Conservation (phyloP, 2,797 vertebrate species). For the Alauda arvensis region DNA sequence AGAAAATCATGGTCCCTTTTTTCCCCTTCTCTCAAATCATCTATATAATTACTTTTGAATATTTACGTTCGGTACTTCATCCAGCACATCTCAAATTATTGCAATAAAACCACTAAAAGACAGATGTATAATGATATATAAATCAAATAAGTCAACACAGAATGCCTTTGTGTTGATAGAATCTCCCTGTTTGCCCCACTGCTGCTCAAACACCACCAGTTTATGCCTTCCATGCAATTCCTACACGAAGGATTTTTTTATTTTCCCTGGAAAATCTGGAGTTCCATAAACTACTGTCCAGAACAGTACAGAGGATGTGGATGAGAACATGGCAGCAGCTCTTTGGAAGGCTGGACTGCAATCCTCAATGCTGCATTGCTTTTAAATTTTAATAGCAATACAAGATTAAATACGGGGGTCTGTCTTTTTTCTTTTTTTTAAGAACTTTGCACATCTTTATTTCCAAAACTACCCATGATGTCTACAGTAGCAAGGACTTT, state of each 20-base stretch:
- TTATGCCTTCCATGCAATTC: background rate
- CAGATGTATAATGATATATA: background rate
- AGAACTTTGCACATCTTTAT: background rate
- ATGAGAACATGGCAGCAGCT: background rate
- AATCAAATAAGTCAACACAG: background rate
- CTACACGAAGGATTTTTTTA: background rate
- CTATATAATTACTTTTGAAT: background rate
- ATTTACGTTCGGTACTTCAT: background rate
- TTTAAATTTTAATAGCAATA: background rate
- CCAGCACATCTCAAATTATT: background rate
- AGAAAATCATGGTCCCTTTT: background rate
- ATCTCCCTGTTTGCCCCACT: background rate
- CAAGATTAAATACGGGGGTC: background rate
- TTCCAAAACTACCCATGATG: background rate
- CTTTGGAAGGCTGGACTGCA: background rate
- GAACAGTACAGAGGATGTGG: background rate
- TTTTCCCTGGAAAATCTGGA: background rate
- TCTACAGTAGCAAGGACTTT: background rate
- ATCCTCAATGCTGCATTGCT: background rate
- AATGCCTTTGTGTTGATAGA: background rate
- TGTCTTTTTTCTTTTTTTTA: background rate
- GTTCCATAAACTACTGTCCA: background rate
- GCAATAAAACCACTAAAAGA: background rate
- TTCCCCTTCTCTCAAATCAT: background rate
- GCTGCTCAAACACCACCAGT: background rate